Evolutionary conservation across 2,113 vertebrate species (phyloP).

Genomic region (Bos indicus): DNA sequence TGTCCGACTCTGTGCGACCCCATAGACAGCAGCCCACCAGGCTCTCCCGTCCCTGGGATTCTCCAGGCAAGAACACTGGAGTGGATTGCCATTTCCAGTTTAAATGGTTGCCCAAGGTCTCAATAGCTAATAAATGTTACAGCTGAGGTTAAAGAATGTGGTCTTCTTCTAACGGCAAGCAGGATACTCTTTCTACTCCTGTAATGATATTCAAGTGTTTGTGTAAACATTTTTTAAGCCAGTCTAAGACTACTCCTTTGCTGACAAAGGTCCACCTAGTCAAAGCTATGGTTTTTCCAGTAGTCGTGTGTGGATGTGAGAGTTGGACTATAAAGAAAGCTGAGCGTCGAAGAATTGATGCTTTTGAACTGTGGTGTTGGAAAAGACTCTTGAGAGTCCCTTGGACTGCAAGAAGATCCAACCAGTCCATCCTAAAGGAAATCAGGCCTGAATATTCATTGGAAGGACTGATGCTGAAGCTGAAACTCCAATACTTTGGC

Average conservation of each 20-base stretch:
- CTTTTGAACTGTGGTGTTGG: neutral
- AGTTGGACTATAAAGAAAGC: neutral
- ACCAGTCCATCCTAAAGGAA: neutral
- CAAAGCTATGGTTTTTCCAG: neutral
- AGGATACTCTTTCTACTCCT: neutral
- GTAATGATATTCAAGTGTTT: neutral
- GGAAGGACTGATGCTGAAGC: neutral
- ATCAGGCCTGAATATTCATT: neutral
- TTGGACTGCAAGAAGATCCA: neutral
- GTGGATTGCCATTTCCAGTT: neutral
- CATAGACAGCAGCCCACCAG: no score
- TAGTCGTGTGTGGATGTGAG: neutral
- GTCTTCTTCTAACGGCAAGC: neutral
- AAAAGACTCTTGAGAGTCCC: neutral
- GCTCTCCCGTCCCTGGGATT: no score
- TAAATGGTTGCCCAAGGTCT: neutral
- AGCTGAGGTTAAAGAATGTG: neutral
- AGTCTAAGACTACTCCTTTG: neutral
- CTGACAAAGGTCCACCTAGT: neutral
- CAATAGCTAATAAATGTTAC: neutral
- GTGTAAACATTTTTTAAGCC: neutral
- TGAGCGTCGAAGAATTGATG: neutral
- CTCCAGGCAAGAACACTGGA: no score
- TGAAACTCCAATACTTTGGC: neutral
- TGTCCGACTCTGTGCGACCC: no score